Conservation (phyloP, 2,113 vertebrate genomes). For the Anas platyrhynchos region DNA sequence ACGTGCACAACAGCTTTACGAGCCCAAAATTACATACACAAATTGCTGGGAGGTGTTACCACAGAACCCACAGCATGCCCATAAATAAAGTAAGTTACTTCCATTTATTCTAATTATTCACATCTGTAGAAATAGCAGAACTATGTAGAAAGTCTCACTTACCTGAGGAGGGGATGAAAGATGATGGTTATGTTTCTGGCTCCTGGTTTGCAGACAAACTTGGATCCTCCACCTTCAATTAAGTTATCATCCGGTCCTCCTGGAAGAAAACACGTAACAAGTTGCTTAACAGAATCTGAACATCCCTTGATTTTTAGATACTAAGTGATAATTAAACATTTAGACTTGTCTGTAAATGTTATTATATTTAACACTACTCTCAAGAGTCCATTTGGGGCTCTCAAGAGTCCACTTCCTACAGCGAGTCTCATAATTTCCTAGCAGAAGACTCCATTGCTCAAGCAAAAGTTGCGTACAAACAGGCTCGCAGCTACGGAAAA, state of each 20-base stretch:
- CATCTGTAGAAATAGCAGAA: background rate
- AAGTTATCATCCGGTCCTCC: constrained; percentile 97
- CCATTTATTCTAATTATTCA: background rate
- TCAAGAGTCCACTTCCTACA: background rate
- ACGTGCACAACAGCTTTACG: background rate
- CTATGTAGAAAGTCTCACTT: constrained; percentile 44
- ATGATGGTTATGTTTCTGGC: constrained; percentile 97
- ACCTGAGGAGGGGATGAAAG: constrained; percentile 97
- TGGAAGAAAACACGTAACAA: constrained; percentile 54
- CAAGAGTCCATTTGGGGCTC: background rate
- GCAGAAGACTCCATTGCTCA: background rate
- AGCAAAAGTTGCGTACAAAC: rapidly evolving
- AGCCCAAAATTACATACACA: background rate
- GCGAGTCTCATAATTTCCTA: background rate
- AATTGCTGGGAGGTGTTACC: background rate
- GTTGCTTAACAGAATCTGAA: background rate
- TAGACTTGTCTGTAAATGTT: background rate
- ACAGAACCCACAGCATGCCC: background rate
- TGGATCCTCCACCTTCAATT: constrained; percentile 96
- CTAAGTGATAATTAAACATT: background rate
- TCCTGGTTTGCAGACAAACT: constrained; percentile 97
- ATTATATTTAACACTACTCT: background rate
- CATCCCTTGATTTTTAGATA: background rate
- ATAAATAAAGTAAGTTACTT: background rate
- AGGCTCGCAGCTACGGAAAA: background rate